Evolutionary conservation across 2,888 invertebrate species (phyloP), one percentile per base, ranked within the genome.

Genomic region (Hyposoter dolosus): DNA sequence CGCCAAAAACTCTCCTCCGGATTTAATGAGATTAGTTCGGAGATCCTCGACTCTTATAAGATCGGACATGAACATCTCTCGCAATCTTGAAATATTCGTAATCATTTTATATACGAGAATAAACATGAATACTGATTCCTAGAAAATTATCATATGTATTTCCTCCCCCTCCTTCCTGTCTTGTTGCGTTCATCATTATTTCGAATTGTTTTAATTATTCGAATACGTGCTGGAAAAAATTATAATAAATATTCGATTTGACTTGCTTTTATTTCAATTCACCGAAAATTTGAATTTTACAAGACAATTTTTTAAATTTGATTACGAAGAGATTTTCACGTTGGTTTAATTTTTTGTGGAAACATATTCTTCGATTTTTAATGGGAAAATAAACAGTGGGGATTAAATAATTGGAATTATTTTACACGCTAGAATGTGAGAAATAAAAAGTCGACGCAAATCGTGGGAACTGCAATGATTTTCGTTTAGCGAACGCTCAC

Each of bases 1-100:
- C 40, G 63, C 7, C n/a, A 80, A 80, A 80, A 80, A 66, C 28
- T 77, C 50, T 65, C 28, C 35, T 50, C 32, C 19, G 75, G 15
- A 35, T 50, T 68, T 77, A 77, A 77, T 77, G 77, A 77, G 76
- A 76, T 76, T 76, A 76, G 63, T 65, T 76, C 47, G 47, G 15
- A 50, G 76, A 40, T 17, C 65, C 17, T 45, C 71, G 45, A 23
- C 32, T 50, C 28, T 43, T 35, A 35, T 35, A 17, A 47, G 12
- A 15, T 65, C 76, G 47, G 76, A 65, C 19, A 65, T 35, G 65
- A 76, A 47, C n/a, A 65, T 32, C 65, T 76, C 40, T 40, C 17
- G 12, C 4, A 65, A 65, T 47, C 47, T 12, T 43, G 47, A 50
- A 47, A 65, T 76, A 65, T 76, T 47, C 65, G 32, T 35, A 76